These are phyloP conservation scores for Meandrusa payeni DNA, from an alignment of 2,888 invertebrate species.

Conservation along the genomic window DNA sequence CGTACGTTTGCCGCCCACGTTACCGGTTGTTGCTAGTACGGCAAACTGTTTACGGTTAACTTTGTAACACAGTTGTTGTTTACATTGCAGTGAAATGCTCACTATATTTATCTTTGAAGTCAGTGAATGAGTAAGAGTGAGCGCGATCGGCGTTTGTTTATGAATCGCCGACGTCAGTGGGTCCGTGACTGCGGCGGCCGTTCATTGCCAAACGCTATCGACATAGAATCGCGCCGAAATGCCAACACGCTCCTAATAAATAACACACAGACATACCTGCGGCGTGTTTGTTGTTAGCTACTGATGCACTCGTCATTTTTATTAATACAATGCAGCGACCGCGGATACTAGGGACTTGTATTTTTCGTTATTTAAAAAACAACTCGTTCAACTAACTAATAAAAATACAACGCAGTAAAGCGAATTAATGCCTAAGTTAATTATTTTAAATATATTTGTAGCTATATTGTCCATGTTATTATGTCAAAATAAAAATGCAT, in stretches of 20 bases:
- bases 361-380: too few relatives aligned
- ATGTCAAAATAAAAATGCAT: too few relatives aligned
- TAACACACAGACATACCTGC: conserved; percentile 12
- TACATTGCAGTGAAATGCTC: conserved; percentile 7
- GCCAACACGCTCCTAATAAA: conserved; percentile 17
- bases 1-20: too few relatives aligned
- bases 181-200: conserved; percentile 5
- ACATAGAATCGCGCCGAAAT: conserved; percentile 9
- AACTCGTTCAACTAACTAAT: too few relatives aligned
- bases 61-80: conserved; percentile 7
- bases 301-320: conserved; percentile 12
- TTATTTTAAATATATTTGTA: too few relatives aligned
- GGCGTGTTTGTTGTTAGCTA: conserved; percentile 1
- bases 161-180: background rate
- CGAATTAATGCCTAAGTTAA: too few relatives aligned
- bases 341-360: conserved; percentile 5
- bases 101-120: conserved; percentile 3
- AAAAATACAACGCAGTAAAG: too few relatives aligned
- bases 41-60: background rate
- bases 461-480: too few relatives aligned
- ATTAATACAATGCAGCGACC: conserved; percentile 7
- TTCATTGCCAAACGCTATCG: conserved; percentile 10
- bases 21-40: too few relatives aligned
- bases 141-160: conserved; percentile 6
- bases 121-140: conserved; percentile 13